Evolutionary conservation across 2,113 vertebrate genomes (phyloP).

Genomic region (Datnioides undecimradiatus): DNA sequence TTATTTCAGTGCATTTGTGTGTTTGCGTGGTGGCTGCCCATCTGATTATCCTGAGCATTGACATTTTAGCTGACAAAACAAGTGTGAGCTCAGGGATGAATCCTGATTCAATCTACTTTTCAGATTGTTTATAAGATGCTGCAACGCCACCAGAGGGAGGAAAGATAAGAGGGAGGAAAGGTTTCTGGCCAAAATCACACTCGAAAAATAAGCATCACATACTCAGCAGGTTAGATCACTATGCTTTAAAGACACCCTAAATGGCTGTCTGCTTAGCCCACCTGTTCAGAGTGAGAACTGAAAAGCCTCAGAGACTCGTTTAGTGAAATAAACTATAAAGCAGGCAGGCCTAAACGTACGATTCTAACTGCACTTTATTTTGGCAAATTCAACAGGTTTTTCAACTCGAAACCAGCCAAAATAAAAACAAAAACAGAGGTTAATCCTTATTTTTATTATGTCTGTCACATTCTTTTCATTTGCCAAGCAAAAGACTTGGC

Average conservation of each 20-base stretch:
- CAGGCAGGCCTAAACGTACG: neutral
- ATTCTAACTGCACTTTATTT: neutral
- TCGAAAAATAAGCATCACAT: neutral
- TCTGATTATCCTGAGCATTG: neutral
- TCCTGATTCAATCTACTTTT: neutral
- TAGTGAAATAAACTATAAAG: neutral
- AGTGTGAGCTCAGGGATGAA: neutral
- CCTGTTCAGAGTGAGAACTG: neutral
- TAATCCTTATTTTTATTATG: neutral
- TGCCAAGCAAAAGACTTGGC: neutral
- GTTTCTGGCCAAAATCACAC: neutral
- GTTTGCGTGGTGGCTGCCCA: neutral
- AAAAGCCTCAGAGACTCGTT: neutral
- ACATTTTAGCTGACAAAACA: neutral
- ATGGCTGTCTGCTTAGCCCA: neutral
- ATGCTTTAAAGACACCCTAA: neutral
- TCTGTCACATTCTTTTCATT: slow-evolving; percentile 1
- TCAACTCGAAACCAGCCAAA: neutral
- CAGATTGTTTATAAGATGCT: neutral
- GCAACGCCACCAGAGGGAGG: neutral
- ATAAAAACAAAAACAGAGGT: neutral
- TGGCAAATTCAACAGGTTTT: neutral
- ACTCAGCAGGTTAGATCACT: neutral
- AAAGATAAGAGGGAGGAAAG: neutral
- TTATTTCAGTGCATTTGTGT: neutral